Evolutionary conservation across 2,888 invertebrate genomes (phyloP), one percentile per base, ranked within the genome.

Genomic region (Chaetoderma sp.): DNA sequence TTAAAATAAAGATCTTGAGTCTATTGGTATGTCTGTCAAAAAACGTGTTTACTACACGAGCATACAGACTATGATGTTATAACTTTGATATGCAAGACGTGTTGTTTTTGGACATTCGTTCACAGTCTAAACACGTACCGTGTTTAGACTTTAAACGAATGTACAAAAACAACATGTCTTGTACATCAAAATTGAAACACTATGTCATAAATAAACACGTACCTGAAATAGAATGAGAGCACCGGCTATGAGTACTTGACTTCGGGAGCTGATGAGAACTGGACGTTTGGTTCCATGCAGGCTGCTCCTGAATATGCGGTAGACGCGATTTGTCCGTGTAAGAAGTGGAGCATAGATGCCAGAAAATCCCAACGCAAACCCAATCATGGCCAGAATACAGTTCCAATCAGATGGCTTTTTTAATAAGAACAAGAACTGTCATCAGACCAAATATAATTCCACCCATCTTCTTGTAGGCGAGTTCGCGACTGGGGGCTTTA

Each of bases 401-500:
- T n/a, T n/a, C 16, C n/a, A 57, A 21, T 4, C 36, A 63, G 39
- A n/a, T 16, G 0, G 81, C 80, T 33, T 62, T 70, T n/a, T 73
- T 55, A 6, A 78, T 45, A 50, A 81, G 64, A 8, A 62, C 25
- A 32, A 76, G 66, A 0, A 77, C 66, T 1, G 77, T 72, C 1
- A 75, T 30, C 65, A 75, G 80, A 49, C 78, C 77, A 6, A 75
- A 45, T 18, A 72, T 60, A 13, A 78, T 69, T 6, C 78, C 82
- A 3, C 65, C 61, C 44, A 81, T 67, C 71, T 81, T 76, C n/a
- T 82, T 64, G 59, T 71, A 73, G 50, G 74, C 74, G 49, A 81
- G 72, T 44, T 79, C 80, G 21, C 77, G 62, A 44, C 78, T 77
- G 0, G 77, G 72, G 3, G 82, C 80, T 61, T 81, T 81, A 60